Evolutionary conservation across 2,888 invertebrate genomes (phyloP).

Genomic region (Metacarcinus magister): DNA sequence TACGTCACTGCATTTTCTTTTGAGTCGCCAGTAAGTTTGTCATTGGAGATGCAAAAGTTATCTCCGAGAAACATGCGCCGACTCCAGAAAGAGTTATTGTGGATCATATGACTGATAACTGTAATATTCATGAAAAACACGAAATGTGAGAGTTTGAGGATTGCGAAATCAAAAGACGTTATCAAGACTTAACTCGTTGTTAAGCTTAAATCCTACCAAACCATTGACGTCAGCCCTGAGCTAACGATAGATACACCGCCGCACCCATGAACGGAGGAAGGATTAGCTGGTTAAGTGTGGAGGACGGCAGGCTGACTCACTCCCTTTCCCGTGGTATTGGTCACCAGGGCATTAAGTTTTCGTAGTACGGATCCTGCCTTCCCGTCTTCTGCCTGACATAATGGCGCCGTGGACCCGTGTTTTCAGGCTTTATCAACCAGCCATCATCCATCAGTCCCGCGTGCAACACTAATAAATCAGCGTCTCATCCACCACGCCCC

Average conservation of each 20-base stretch:
- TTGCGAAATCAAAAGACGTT: no score
- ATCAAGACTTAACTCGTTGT: no score
- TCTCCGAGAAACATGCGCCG: neutral
- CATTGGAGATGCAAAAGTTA: neutral
- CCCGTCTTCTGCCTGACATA: neutral
- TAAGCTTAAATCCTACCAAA: no score
- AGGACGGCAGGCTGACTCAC: neutral
- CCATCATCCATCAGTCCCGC: neutral
- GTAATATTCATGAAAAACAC: no score
- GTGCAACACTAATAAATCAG: neutral
- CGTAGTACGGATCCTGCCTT: neutral
- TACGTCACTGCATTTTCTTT: neutral
- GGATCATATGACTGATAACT: neutral
- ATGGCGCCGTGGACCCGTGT: neutral
- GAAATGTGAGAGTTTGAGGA: no score
- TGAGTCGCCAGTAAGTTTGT: neutral
- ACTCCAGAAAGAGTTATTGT: neutral
- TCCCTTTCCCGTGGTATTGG: neutral
- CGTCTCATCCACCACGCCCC: constrained; percentile 7
- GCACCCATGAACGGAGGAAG: neutral
- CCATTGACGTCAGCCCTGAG: no score
- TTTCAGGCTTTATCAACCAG: neutral
- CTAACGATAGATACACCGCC: neutral
- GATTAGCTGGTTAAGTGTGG: neutral
- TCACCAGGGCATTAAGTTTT: neutral